A percentile compares a stretch with the other conserved stretches of the same genome.
These are phyloP conservation scores for Aelia acuminata DNA, from an alignment of 2,888 invertebrate species.

Conservation along the genomic window DNA sequence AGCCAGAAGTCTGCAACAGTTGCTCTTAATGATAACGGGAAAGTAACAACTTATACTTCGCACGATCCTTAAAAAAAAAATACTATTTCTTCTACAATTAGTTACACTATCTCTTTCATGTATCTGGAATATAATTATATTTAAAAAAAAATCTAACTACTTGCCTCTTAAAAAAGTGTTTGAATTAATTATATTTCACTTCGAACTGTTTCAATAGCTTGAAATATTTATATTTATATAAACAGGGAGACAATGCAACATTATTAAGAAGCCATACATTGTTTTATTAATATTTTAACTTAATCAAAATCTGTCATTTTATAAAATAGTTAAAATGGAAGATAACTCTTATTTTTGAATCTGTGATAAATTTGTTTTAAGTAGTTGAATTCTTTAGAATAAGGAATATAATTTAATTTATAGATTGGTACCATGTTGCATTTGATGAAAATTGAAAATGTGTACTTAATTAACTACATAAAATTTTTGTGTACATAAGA, in stretches of 20 bases:
- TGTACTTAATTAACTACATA: constrained; percentile 29
- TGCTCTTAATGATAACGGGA: constrained; percentile 81
- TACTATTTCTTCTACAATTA: background rate
- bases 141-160: background rate
- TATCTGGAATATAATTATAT: background rate
- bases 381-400: constrained; percentile 19
- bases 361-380: constrained; percentile 41
- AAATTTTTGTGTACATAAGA: constrained; percentile 18
- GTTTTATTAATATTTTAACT: background rate
- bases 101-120: background rate
- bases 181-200: background rate
- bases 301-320: background rate
- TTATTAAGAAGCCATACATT: background rate
- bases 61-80: constrained; percentile 68
- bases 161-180: background rate
- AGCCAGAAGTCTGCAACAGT: constrained; percentile 76
- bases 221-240: background rate
- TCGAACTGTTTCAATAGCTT: background rate
- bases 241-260: background rate
- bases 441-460: constrained; percentile 17
- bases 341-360: constrained; percentile 17
- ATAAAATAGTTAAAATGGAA: constrained; percentile 17
- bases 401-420: constrained; percentile 12
- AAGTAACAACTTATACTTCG: constrained; percentile 76
- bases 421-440: constrained; percentile 15